Percentiles rank a stretch among this genome's conserved stretches.
These are phyloP conservation scores for Drosophila atripex DNA, from an alignment of 2,888 invertebrate genomes.

Conservation along the genomic window DNA sequence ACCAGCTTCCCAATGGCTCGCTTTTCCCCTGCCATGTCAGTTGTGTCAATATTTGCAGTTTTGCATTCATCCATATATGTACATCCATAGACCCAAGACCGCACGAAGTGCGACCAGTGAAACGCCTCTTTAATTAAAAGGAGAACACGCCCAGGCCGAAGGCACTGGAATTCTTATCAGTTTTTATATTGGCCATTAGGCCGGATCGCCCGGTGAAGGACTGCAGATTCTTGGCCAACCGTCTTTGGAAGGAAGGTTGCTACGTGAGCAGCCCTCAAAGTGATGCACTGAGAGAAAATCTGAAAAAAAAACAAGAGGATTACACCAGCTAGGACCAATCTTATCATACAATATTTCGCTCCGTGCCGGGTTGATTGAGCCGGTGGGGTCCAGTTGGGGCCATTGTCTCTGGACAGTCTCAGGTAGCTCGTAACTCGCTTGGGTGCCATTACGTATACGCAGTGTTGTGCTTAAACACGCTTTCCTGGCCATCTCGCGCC, in stretches of 20 bases:
- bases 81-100: not conserved
- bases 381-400: conserved; percentile 13
- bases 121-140: conserved; percentile 65
- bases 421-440: conserved; percentile 53
- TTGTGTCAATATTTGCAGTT: conserved; percentile 71
- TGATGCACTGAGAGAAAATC: not conserved
- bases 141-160: conserved; percentile 18
- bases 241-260: conserved; percentile 1
- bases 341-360: not conserved
- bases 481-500: conserved; percentile 17
- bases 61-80: conserved; percentile 34
- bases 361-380: conserved; percentile 4
- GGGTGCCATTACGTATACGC: conserved; percentile 73
- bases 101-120: conserved; percentile 10
- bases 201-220: not conserved
- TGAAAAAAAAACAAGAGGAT: not conserved
- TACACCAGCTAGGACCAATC: not conserved
- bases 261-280: conserved; percentile 22
- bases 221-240: not conserved
- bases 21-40: conserved; percentile 52
- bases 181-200: conserved; percentile 40
- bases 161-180: conserved; percentile 35
- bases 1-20: conserved; percentile 9
- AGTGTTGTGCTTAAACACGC: conserved; percentile 45
- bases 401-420: conserved; percentile 34